Base-by-base conservation (phyloP, 2,888 invertebrate species). In the Autographa gamma region DNA sequence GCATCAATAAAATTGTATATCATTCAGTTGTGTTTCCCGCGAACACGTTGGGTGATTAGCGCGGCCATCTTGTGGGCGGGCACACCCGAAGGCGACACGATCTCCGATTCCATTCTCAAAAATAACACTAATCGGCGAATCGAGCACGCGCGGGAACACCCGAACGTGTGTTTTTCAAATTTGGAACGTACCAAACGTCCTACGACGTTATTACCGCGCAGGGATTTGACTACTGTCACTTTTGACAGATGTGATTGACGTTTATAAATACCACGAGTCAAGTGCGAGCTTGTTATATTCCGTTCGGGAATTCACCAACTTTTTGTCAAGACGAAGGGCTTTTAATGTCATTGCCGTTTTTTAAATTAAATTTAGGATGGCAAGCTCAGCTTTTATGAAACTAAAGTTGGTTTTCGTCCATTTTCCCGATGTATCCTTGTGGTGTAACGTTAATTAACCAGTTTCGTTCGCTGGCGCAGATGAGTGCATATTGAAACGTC, bases 1-100 rank as follows among this genome's bases (percentile, higher is more conserved):
- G 92, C 93, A 92, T 93, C 93, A 93, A 94, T 95, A 93, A 95
- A 95, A 95, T 94, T 94, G 94, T 95, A 94, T 95, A 95, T 95
- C 94, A 95, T 94, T 95, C 91, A 88, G 89, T 90, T 91, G 85
- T 82, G 80, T 91, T 93, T 93, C 94, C 94, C 93, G 94, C 91
- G 93, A 92, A 92, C 92, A 90, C 91, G 87, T 85, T 83, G 91
- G 89, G 89, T 94, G 95, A 95, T 95, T 95, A 95, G 93, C 90
- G 92, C 94, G 90, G 95, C 95, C 95, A 95, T 95, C 91, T 95
- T 95, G 95, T 92, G 93, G 95, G 95, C 95, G 95, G 93, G 88
- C 85, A 87, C 90, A 90, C 91, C 95, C 94, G 91, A 90, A 91
- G 95, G 95, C 95, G 95, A 95, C 94, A 92, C 94, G 93, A 95